These are phyloP conservation scores for Euplagia quadripunctaria DNA, from an alignment of 2,888 invertebrate species.

Conservation along the genomic window DNA sequence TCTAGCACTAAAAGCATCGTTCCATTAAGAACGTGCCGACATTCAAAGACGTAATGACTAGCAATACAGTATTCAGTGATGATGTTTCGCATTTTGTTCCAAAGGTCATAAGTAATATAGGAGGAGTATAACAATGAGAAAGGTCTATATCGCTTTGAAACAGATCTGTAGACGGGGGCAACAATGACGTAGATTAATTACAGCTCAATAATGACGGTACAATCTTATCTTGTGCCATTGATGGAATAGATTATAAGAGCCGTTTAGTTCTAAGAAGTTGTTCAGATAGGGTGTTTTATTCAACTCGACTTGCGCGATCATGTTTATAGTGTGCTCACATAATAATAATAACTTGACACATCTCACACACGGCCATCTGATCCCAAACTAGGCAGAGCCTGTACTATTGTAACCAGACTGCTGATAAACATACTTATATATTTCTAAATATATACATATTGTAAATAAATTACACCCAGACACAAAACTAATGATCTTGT, in stretches of 20 bases:
- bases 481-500: too few relatives aligned
- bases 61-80: slow-evolving; percentile 32
- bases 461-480: too few relatives aligned
- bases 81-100: slow-evolving; percentile 41
- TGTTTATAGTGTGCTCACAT: too few relatives aligned
- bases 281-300: slow-evolving; percentile 53
- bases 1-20: slow-evolving; percentile 25
- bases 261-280: slow-evolving; percentile 59
- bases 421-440: too few relatives aligned
- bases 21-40: slow-evolving; percentile 22
- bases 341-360: too few relatives aligned
- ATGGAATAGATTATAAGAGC: slow-evolving; percentile 69
- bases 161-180: slow-evolving; percentile 72
- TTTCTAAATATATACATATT: too few relatives aligned
- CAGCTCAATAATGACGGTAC: slow-evolving; percentile 74
- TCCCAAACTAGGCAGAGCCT: too few relatives aligned
- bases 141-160: slow-evolving; percentile 58
- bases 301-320: neutral
- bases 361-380: too few relatives aligned
- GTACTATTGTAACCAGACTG: too few relatives aligned
- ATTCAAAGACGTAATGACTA: slow-evolving; percentile 25
- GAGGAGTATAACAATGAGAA: slow-evolving; percentile 56
- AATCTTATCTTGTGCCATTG: slow-evolving; percentile 73
- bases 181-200: slow-evolving; percentile 82
- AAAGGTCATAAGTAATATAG: slow-evolving; percentile 53